A percentile compares a stretch with the other conserved stretches of the same genome.
Evolutionary conservation across 2,113 vertebrate species (phyloP).

Genomic region (Oceanodroma tethys): DNA sequence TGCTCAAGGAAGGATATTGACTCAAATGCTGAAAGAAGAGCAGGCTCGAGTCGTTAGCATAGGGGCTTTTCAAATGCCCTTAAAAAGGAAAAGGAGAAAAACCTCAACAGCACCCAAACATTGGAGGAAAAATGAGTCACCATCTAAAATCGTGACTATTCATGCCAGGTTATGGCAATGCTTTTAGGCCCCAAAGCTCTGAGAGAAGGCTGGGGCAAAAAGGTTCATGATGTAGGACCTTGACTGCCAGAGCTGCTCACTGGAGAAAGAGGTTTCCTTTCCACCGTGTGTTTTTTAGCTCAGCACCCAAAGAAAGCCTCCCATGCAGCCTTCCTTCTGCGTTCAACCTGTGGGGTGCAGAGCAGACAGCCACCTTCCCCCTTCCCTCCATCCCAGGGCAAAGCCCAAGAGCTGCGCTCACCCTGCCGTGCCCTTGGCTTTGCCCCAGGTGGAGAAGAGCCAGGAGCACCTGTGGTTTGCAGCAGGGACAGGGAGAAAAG

Average conservation of each 20-base stretch:
- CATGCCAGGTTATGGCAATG: not conserved
- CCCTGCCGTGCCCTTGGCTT: not conserved
- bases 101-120: not conserved
- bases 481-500: not conserved
- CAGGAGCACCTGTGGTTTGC: not conserved
- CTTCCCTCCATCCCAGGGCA: not conserved
- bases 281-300: not conserved
- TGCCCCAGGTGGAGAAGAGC: fast-evolving
- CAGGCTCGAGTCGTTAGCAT: not conserved
- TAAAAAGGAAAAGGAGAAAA: not conserved
- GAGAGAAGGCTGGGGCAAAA: not conserved
- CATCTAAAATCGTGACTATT: not conserved
- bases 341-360: not conserved
- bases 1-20: not conserved
- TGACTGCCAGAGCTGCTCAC: not conserved
- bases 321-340: not conserved
- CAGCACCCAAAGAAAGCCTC: not conserved
- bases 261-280: not conserved
- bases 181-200: not conserved
- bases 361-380: fast-evolving
- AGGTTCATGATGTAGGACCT: not conserved
- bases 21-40: not conserved
- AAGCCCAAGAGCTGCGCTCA: not conserved
- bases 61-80: not conserved
- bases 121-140: not conserved